phyloP scores from a whole-genome alignment of 1,140 invertebrate genomes.

The Drosophila mojavensis region DNA sequence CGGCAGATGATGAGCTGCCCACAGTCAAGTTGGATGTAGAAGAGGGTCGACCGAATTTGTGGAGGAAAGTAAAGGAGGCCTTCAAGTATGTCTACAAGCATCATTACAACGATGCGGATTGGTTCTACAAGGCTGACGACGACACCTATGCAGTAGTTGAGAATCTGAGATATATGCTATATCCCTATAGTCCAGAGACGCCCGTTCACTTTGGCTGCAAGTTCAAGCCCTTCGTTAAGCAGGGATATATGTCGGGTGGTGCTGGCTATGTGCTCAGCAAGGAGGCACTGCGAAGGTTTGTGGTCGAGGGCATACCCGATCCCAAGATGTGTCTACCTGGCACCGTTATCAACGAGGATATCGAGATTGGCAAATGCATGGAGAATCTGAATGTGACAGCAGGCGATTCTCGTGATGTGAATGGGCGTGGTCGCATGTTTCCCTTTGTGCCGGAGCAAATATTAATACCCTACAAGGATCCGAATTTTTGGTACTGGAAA shows the following conservation, averaged over 20 bases:
- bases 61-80: slow-evolving; percentile 97
- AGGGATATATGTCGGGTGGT: slow-evolving; percentile 98
- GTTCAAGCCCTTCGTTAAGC: slow-evolving; percentile 93
- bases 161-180: slow-evolving; percentile 92
- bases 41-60: slow-evolving; percentile 95
- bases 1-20: slow-evolving; percentile 88
- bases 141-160: slow-evolving; percentile 97
- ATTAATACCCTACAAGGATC: background rate
- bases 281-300: slow-evolving; percentile 90
- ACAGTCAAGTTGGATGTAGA: slow-evolving; percentile 89
- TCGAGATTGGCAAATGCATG: slow-evolving; percentile 92
- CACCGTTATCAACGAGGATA: too few species aligned
- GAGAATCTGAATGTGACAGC: slow-evolving; percentile 83
- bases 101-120: slow-evolving; percentile 93
- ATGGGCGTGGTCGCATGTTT: slow-evolving; percentile 86
- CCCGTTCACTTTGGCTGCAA: slow-evolving; percentile 95
- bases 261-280: slow-evolving; percentile 95
- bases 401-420: slow-evolving; percentile 95
- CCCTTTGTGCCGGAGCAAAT: background rate
- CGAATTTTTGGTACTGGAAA: background rate
- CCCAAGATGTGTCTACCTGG: too few species aligned
- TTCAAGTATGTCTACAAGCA: slow-evolving; percentile 94
- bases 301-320: slow-evolving; percentile 89
- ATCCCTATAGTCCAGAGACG: slow-evolving; percentile 70
- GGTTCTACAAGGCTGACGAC: slow-evolving; percentile 97